A percentile compares a stretch with the other conserved stretches of the same genome.
Evolutionary conservation across 2,797 vertebrate species (phyloP).

Genomic region (Anolis apletophallus): DNA sequence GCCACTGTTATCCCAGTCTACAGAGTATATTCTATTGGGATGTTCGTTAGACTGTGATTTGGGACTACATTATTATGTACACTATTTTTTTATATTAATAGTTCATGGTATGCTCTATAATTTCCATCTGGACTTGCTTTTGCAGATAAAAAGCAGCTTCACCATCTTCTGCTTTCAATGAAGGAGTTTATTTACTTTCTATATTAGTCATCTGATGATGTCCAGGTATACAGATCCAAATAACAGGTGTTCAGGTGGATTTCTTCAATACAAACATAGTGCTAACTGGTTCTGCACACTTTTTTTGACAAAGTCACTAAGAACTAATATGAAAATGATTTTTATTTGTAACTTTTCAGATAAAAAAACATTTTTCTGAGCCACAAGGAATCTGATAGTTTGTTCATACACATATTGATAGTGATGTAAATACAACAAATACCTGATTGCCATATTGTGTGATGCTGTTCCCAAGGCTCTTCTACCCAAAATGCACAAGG

Average conservation of each 20-base stretch:
- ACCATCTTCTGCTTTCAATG: no score
- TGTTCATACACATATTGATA: conserved; percentile 8
- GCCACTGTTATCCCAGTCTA: no score
- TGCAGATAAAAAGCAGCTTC: no score
- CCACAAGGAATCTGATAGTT: neutral
- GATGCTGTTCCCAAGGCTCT: conserved; percentile 92
- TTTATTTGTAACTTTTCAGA: neutral
- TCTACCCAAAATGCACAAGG: conserved; percentile 92
- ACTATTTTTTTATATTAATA: no score
- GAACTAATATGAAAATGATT: conserved; percentile 15
- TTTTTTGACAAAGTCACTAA: conserved; percentile 16
- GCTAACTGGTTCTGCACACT: conserved; percentile 11
- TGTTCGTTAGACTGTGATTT: no score
- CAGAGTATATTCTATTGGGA: no score
- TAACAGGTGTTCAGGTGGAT: neutral
- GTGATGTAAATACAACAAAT: conserved; percentile 28
- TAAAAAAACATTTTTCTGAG: conserved; percentile 10
- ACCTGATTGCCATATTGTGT: conserved; percentile 96
- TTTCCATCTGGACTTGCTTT: no score
- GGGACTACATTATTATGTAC: no score
- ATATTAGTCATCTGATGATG: no score
- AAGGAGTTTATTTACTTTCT: no score
- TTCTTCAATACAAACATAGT: conserved; percentile 30
- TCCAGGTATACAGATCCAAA: no score
- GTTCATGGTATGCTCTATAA: no score